A percentile compares a stretch with the other conserved stretches of the same genome.
These are phyloP conservation scores for Noctuana brunneofusca DNA, from an alignment of 2,888 invertebrate genomes.

Conservation along the genomic window DNA sequence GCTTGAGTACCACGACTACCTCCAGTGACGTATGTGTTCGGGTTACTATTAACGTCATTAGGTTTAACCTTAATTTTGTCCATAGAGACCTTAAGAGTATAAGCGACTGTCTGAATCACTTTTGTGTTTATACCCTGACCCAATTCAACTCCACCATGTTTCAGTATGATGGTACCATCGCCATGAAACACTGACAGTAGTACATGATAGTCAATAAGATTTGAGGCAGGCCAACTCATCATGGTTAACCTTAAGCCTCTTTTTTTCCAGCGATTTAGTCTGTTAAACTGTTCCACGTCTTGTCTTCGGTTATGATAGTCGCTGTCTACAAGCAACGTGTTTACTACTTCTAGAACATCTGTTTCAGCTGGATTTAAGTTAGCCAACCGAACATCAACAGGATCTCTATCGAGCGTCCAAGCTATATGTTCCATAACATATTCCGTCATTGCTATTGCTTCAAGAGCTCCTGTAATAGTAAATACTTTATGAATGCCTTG, in stretches of 20 bases:
- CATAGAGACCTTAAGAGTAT: conserved; percentile 85
- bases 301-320: conserved; percentile 75
- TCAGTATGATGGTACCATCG: conserved; percentile 85
- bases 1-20: conserved; percentile 85
- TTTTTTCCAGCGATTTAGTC: conserved; percentile 87
- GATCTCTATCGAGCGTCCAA: conserved; percentile 37
- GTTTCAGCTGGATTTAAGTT: conserved; percentile 37
- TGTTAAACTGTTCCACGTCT: conserved; percentile 81
- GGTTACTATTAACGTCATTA: too few relatives aligned
- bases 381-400: conserved; percentile 36
- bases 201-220: conserved; percentile 36
- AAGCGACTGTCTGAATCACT: conserved; percentile 87
- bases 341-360: conserved; percentile 46
- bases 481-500: too few relatives aligned
- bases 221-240: conserved; percentile 39
- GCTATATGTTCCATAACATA: conserved; percentile 40
- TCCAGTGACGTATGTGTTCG: too few relatives aligned
- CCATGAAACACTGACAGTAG: conserved; percentile 72
- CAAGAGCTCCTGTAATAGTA: conserved; percentile 77
- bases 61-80: too few relatives aligned
- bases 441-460: conserved; percentile 82
- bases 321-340: conserved; percentile 54
- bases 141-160: conserved; percentile 86
- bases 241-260: conserved; percentile 77
- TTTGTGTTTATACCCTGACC: conserved; percentile 92